Evolutionary conservation across 2,797 vertebrate genomes (phyloP).

Genomic region (Periophthalmus magnuspinnatus): DNA sequence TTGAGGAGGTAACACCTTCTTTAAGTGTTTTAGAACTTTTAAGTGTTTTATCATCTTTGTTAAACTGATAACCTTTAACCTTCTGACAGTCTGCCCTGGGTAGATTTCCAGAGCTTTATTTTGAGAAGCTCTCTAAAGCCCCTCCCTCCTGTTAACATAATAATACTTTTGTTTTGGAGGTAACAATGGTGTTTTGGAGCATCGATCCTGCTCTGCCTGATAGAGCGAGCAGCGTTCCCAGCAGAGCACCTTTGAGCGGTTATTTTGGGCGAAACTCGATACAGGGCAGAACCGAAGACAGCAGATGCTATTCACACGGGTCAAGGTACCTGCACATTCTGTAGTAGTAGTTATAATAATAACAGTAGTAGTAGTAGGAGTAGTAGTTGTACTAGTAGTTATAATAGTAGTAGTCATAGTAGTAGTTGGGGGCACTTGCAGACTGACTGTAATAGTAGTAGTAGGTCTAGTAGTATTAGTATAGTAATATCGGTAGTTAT

Average conservation of each 20-base stretch:
- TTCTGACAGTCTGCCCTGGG: no score
- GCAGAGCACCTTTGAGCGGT: neutral
- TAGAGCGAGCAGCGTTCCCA: neutral
- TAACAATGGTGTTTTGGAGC: neutral
- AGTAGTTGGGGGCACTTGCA: no score
- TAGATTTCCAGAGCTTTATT: neutral
- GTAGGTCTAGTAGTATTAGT: no score
- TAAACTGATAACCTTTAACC: no score
- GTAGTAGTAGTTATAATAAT: neutral
- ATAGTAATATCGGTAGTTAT: no score
- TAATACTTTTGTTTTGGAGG: neutral
- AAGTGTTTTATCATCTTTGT: no score
- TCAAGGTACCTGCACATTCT: neutral
- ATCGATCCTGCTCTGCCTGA: neutral
- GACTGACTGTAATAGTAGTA: no score
- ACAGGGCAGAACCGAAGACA: neutral
- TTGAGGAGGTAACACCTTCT: no score
- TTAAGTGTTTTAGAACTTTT: no score
- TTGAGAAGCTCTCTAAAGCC: neutral
- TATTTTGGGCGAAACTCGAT: conserved; percentile 16
- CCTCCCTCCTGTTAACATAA: neutral
- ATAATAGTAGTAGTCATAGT: neutral
- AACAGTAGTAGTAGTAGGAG: no score
- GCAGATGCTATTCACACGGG: neutral
- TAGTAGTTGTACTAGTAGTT: no score